Percentiles rank a stretch among this genome's conserved stretches.
Evolutionary conservation across 2,888 invertebrate genomes (phyloP).

Genomic region (Fabriciana adippe): DNA sequence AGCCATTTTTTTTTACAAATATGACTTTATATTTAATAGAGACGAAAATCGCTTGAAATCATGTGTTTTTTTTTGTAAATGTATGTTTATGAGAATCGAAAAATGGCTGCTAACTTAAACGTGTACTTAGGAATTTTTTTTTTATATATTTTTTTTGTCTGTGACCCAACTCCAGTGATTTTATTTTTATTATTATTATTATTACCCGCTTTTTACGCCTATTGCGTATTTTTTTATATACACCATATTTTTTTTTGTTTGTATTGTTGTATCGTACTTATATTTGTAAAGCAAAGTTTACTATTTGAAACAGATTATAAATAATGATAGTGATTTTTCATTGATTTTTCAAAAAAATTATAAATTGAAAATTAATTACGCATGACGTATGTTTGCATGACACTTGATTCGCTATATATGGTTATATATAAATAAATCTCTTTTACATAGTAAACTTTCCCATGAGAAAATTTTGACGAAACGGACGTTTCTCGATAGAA

Average conservation of each 20-base stretch:
- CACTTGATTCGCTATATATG: conserved; percentile 40
- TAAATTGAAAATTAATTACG: conserved; percentile 17
- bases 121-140: conserved; percentile 44
- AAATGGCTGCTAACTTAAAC: conserved; percentile 47
- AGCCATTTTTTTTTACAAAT: conserved; percentile 15
- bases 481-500: conserved; percentile 31
- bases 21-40: conserved; percentile 14
- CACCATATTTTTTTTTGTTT: conserved; percentile 35
- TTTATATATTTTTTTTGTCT: conserved; percentile 6
- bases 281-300: conserved; percentile 24
- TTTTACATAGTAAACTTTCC: conserved; percentile 42
- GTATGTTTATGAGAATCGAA: conserved; percentile 24
- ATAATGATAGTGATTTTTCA: conserved; percentile 9
- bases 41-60: conserved; percentile 17
- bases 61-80: conserved; percentile 31
- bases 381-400: conserved; percentile 40
- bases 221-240: conserved; percentile 43
- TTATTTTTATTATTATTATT: conserved; percentile 39
- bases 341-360: conserved; percentile 26
- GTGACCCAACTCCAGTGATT: conserved; percentile 48
- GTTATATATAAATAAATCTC: conserved; percentile 8
- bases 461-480: conserved; percentile 26
- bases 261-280: conserved; percentile 22
- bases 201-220: conserved; percentile 40
- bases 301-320: conserved; percentile 13